Evolutionary conservation across 2,797 vertebrate genomes (phyloP), one percentile per base, ranked within the genome.

Genomic region (Corythornis leucogaster): DNA sequence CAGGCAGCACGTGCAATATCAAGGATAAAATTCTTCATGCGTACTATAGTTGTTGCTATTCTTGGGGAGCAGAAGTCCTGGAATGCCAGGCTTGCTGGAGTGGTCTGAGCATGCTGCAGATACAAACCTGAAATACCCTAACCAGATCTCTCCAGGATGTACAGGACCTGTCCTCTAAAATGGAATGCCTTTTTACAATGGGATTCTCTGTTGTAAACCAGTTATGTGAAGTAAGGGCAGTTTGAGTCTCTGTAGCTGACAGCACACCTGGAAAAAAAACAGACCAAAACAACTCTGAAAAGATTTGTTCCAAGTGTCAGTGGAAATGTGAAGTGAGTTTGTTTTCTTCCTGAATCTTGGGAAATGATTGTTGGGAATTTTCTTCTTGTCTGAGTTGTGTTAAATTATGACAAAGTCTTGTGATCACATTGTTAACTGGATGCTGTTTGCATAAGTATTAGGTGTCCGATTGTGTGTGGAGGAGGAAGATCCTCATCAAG

Each of bases 381-480:
- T 85, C 28, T 46, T 78, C 45, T 86, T 58, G 42, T n/a, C 33
- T 55, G 80, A 88, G 73, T 58, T 81, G 75, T 58, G 15, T 74
- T 92, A 48, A 68, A 16, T 30, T 64, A 55, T 81, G 82, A 77
- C 77, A 87, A 8, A 78, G 31, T 76, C 40, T 93, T 35, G 4
- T 66, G 87, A 93, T 90, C 61, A 77, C 9, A 30, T 63, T 74
- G 61, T 82, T 94, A 89, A 77, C 42, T 89, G 58, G 68, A 57
- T 77, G 68, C 68, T 77, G 31, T 92, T 92, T 87, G 92, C 71
- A 1, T 92, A 82, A 90, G 26, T 80, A n/a, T 76, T 89, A 70
- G 57, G 38, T 92, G 81, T 70, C 70, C 43, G 0, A 71, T 63
- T 67, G 61, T 78, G 90, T 74, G 82, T 55, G 91, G 51, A 87